Evolutionary conservation across 2,797 vertebrate species (phyloP).

Genomic region (Acestrorhynchus altus): DNA sequence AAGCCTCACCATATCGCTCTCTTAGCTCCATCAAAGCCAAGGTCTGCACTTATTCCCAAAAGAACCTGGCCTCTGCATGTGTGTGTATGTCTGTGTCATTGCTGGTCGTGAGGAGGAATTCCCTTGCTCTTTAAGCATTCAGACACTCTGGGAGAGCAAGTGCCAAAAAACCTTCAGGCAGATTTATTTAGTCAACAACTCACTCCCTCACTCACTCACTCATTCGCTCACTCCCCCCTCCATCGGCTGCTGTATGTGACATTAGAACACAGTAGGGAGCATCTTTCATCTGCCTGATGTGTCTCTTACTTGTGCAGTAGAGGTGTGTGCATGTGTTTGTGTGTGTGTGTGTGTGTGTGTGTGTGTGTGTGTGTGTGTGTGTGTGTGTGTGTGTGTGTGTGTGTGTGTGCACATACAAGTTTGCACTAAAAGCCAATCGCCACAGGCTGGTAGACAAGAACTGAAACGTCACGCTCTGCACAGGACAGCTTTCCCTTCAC

Average conservation of each 20-base stretch:
- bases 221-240: slow-evolving; percentile 30
- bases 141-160: slow-evolving; percentile 42
- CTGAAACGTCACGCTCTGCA: slow-evolving; percentile 22
- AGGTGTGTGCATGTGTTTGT: slow-evolving; percentile 37
- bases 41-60: slow-evolving; percentile 40
- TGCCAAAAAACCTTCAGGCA: slow-evolving; percentile 60
- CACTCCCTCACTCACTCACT: slow-evolving; percentile 27
- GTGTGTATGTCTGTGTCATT: slow-evolving; percentile 58
- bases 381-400: background rate
- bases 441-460: slow-evolving; percentile 34
- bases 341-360: too few species aligned
- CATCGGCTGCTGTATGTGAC: slow-evolving; percentile 50
- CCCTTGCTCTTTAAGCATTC: slow-evolving; percentile 59
- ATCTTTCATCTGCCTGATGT: slow-evolving; percentile 51
- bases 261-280: slow-evolving; percentile 49
- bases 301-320: slow-evolving; percentile 42
- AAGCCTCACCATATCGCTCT: slow-evolving; percentile 10
- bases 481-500: slow-evolving; percentile 20
- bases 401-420: slow-evolving; percentile 34
- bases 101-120: slow-evolving; percentile 60
- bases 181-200: slow-evolving; percentile 53
- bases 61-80: slow-evolving; percentile 27
- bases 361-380: slow-evolving; percentile 33
- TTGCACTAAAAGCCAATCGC: slow-evolving; percentile 33
- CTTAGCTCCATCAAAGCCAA: slow-evolving; percentile 39